Base-by-base conservation (phyloP, 1,140 invertebrate genomes). In the Heliconius nattereri region DNA sequence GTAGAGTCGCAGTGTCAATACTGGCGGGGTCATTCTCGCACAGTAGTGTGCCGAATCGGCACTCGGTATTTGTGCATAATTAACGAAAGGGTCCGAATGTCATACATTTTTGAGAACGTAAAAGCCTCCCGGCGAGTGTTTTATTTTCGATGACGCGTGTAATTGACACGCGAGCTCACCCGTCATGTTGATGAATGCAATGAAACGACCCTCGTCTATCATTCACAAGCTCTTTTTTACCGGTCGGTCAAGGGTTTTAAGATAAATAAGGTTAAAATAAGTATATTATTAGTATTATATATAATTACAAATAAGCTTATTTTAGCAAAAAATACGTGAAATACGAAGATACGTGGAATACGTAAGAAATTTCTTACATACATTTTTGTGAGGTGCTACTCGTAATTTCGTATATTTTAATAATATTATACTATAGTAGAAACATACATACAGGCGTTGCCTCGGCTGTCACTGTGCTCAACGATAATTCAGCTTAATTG, bases 401-500 rank as follows among this genome's bases (percentile, higher is more conserved):
- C 32, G 32, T 7, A 35, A 7, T 35, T 35, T 6, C 32, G 7
- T 35, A 35, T 35, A 35, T 35, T 35, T 5, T 35, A 7, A 35
- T 35, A 35, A 35, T 35, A 35, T 35, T 35, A 1, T 35, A 7
- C 6, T 35, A 7, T 35, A 35, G 2, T 19, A 54, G 6, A 19
- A 54, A 54, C 19, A 20, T 19, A 20, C 5, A 54, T 6, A 54
- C n/a, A 57, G 6, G 20, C 20, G 8, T 9, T n/a, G n/a, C 0
- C n/a, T 11, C 11, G 57, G 57, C 72, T 23, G 13, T 49, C 49
- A 32, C 45, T 52, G 52, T 37, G 26, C 26, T 32, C 7, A 29
- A 26, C 29, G 52, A 75, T 81, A 78, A 78, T 75, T 78, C 72
- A 74, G 45, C 45, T 75, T 81, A 81, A 81, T 81, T 73, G 76